A percentile compares a stretch with the other conserved stretches of the same genome.
Conservation (phyloP, 2,797 vertebrate species). For the Chelidonichthys spinosus region DNA sequence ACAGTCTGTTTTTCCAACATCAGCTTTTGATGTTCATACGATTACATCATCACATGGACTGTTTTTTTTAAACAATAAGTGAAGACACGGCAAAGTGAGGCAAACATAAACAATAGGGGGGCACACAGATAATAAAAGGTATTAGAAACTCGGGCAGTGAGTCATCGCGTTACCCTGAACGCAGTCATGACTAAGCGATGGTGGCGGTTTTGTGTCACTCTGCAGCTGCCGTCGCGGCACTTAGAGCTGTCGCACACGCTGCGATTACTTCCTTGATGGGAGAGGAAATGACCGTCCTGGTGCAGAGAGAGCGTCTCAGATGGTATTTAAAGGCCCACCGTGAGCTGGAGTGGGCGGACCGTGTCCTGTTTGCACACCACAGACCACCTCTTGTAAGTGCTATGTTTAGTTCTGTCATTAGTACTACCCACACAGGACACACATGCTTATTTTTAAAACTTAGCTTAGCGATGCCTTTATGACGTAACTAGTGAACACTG, state of each 20-base stretch:
- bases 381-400: slow-evolving; percentile 29
- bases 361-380: slow-evolving; percentile 35
- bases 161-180: slow-evolving; percentile 31
- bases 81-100: neutral
- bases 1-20: neutral
- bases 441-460: slow-evolving; percentile 21
- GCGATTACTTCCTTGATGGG: slow-evolving; percentile 81
- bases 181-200: slow-evolving; percentile 58
- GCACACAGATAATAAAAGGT: no score
- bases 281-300: slow-evolving; percentile 76
- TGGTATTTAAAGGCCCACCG: slow-evolving; percentile 70
- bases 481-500: neutral
- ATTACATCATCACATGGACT: neutral
- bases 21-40: neutral
- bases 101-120: neutral
- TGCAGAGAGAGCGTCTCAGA: slow-evolving; percentile 64
- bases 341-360: slow-evolving; percentile 52
- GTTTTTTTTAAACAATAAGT: neutral
- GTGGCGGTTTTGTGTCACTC: slow-evolving; percentile 62
- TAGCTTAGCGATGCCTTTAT: neutral
- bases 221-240: slow-evolving; percentile 76
- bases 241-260: slow-evolving; percentile 67
- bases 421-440: slow-evolving; percentile 15
- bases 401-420: slow-evolving; percentile 23
- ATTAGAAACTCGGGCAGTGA: slow-evolving; percentile 9